Evolutionary conservation across 2,888 invertebrate genomes (phyloP), one percentile per base, ranked within the genome.

Genomic region (Dryobota labecula): DNA sequence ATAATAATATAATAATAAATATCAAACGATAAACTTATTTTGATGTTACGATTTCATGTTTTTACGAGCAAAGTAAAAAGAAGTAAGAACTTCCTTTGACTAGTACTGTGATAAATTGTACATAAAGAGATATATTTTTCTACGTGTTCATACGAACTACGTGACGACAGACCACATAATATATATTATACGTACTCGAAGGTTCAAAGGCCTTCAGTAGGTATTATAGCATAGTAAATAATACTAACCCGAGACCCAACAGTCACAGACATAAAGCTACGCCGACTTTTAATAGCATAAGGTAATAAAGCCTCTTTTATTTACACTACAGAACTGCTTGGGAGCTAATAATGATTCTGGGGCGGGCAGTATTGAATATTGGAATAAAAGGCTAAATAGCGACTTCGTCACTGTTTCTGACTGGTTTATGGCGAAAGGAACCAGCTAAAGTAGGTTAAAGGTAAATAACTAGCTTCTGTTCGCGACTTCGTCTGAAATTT

Each of bases 221-320:
- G 66, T 66, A 70, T 80, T 70, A 80, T 56, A 60, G 53, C 53
- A 70, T 53, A 75, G 69, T 70, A 72, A 79, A 68, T 76, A 81
- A 65, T 77, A 81, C 69, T 63, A 72, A 66, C 54, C 70, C 68
- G 27, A 61, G 65, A 77, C 49, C 65, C 78, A 65, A 67, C 69
- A 76, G 64, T 70, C 70, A 54, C 49, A 70, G 63, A 67, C 62
- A 66, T 83, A 83, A 82, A 82, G 73, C 67, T 66, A 66, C 70
- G 57, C 68, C 62, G 63, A 64, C 64, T 76, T 81, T 77, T 80
- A 80, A 79, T 82, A 82, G 79, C 62, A 74, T 74, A 72, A 74
- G 72, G 70, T 74, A 82, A 80, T 76, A 71, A 82, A 84, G 58
- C 66, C 41, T 56, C 65, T 72, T 76, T 76, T 84, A 83, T 82